A percentile compares a stretch with the other conserved stretches of the same genome.
Conservation (phyloP, 2,113 vertebrate genomes). For the Desmodus rotundus region DNA sequence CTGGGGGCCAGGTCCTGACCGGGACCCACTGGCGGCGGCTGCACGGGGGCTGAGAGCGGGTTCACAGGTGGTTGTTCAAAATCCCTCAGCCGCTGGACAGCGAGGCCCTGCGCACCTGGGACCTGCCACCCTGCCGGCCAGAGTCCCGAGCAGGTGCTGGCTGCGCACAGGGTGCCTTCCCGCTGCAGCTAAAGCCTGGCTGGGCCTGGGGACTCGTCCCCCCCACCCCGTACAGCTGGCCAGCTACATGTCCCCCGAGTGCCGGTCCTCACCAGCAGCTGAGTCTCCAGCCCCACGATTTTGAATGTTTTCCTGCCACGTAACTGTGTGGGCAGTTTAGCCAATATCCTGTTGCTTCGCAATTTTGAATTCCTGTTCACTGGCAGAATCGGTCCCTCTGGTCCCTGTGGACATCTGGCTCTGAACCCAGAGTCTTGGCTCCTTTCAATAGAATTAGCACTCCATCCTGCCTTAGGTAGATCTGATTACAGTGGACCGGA, state of each 20-base stretch:
- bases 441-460: not conserved
- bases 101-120: fast-evolving
- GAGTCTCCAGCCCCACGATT: not conserved
- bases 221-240: fast-evolving
- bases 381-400: not conserved
- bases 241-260: fast-evolving
- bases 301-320: not conserved
- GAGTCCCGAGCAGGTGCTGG: fast-evolving
- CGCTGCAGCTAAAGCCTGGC: not conserved
- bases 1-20: not conserved
- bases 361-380: not conserved
- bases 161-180: not conserved
- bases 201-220: not conserved
- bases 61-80: no score
- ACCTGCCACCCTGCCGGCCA: fast-evolving
- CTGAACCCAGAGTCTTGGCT: not conserved
- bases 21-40: not conserved
- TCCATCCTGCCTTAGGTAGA: not conserved
- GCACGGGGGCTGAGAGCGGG: fast-evolving
- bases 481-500: conserved; percentile 9
- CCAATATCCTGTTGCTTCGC: conserved; percentile 18
- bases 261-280: fast-evolving
- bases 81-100: not conserved
- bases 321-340: conserved; percentile 1
- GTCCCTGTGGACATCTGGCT: not conserved